Conservation (phyloP, 2,797 vertebrate species). For the Trachurus trachurus region DNA sequence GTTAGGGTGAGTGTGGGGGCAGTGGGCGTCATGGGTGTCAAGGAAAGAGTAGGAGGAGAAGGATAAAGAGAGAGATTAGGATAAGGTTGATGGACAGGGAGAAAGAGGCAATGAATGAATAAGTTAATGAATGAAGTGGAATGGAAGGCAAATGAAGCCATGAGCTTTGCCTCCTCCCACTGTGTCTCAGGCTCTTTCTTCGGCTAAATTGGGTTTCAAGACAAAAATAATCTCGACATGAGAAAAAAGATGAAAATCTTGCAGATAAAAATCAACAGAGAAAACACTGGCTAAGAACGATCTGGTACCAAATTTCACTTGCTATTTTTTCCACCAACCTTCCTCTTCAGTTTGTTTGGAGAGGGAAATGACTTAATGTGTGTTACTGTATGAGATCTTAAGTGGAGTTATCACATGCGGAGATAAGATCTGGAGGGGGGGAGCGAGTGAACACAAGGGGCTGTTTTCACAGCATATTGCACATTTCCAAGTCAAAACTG, state of each 20-base stretch:
- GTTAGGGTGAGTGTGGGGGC: slow-evolving; percentile 63
- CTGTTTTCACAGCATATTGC: slow-evolving; percentile 83
- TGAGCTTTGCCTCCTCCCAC: slow-evolving; percentile 59
- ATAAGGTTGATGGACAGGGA: slow-evolving; percentile 80
- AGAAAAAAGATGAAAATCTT: slow-evolving; percentile 44
- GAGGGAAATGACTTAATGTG: slow-evolving; percentile 86
- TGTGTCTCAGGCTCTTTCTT: slow-evolving; percentile 49
- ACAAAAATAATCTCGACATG: slow-evolving; percentile 62
- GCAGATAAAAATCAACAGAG: slow-evolving; percentile 69
- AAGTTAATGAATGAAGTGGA: slow-evolving; percentile 75
- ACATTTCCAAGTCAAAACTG: slow-evolving; percentile 83
- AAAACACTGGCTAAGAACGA: slow-evolving; percentile 59
- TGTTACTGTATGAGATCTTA: slow-evolving; percentile 84
- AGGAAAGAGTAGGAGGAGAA: slow-evolving; percentile 61
- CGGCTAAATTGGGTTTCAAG: slow-evolving; percentile 63
- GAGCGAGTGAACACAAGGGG: slow-evolving; percentile 65
- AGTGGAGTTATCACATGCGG: slow-evolving; percentile 84
- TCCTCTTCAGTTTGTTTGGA: slow-evolving; percentile 76
- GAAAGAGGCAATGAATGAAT: slow-evolving; percentile 83
- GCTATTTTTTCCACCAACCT: slow-evolving; percentile 26
- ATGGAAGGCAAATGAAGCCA: slow-evolving; percentile 74
- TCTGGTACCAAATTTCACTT: slow-evolving; percentile 55
- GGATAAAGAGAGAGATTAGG: slow-evolving; percentile 82
- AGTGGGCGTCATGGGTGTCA: slow-evolving; percentile 72
- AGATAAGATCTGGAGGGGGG: slow-evolving; percentile 78